Conservation (phyloP, 2,113 vertebrate species). For the Apteryx mantelli region DNA sequence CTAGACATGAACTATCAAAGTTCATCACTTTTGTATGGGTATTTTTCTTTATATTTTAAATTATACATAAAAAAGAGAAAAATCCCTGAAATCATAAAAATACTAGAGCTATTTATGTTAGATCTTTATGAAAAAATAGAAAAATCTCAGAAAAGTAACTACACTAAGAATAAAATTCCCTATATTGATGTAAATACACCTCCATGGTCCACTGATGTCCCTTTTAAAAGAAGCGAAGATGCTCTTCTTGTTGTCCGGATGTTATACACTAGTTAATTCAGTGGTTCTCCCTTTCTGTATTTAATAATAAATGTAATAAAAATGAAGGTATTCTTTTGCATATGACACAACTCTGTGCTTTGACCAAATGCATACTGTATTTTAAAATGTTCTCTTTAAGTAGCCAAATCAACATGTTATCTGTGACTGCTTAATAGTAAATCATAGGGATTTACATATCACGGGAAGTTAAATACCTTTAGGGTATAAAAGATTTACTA, state of each 20-base stretch:
- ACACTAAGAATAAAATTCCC: background rate
- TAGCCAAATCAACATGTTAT: background rate
- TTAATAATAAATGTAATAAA: background rate
- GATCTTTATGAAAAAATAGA: background rate
- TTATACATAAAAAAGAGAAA: background rate
- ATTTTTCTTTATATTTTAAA: background rate
- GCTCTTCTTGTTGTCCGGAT: background rate
- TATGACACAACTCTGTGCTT: background rate
- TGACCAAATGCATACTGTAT: background rate
- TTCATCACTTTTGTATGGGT: background rate
- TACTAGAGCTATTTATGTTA: background rate
- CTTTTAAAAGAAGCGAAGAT: background rate
- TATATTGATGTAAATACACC: too few relatives aligned
- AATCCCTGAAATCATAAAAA: background rate
- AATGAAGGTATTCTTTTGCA: background rate
- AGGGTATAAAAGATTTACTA: background rate
- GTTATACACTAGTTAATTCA: background rate
- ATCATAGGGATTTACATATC: background rate
- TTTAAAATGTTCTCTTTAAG: background rate
- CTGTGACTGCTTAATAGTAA: background rate
- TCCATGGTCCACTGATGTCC: background rate
- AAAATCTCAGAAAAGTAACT: background rate
- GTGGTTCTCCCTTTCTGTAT: background rate
- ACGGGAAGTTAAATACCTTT: constrained; percentile 19
- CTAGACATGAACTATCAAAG: background rate